These are phyloP conservation scores for Axis porcinus DNA, from an alignment of 2,113 vertebrate genomes.

Conservation along the genomic window DNA sequence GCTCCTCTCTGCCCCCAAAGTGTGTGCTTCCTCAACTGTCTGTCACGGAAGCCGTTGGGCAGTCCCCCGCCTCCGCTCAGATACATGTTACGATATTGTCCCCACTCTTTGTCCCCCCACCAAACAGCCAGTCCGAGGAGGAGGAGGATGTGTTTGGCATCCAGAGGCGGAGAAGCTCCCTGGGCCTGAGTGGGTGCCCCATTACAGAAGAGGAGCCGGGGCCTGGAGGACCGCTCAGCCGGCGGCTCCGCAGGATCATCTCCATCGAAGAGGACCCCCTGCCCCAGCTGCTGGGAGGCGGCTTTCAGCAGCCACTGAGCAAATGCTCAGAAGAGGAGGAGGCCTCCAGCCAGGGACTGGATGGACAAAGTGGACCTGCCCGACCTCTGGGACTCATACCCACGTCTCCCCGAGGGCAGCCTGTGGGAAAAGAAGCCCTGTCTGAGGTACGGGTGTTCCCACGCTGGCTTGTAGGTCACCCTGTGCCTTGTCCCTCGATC, in stretches of 20 bases:
- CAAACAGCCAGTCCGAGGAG: slow-evolving; percentile 78
- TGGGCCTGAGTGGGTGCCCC: slow-evolving; percentile 71
- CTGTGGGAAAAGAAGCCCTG: slow-evolving; percentile 86
- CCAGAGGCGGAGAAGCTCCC: slow-evolving; percentile 73
- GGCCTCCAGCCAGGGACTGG: background rate
- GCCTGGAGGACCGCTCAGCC: background rate
- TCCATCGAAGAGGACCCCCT: slow-evolving; percentile 95
- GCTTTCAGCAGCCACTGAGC: slow-evolving; percentile 77
- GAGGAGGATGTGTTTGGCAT: slow-evolving; percentile 81
- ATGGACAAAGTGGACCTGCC: background rate
- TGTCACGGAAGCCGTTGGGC: background rate
- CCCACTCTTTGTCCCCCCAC: background rate
- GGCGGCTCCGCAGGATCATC: slow-evolving; percentile 88
- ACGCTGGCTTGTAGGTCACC: accelerated
- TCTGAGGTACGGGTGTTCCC: slow-evolving; percentile 69
- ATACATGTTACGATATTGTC: background rate
- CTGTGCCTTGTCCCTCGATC: background rate
- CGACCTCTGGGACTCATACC: slow-evolving; percentile 35
- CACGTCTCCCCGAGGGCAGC: slow-evolving; percentile 81
- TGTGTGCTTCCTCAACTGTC: background rate
- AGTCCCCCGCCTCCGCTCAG: background rate
- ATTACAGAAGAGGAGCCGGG: slow-evolving; percentile 61
- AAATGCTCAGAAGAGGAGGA: slow-evolving; percentile 83
- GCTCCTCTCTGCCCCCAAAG: background rate
- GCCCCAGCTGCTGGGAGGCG: slow-evolving; percentile 86